Base-by-base conservation (phyloP, 2,113 vertebrate species). In the Coregonus clupeaformis region DNA sequence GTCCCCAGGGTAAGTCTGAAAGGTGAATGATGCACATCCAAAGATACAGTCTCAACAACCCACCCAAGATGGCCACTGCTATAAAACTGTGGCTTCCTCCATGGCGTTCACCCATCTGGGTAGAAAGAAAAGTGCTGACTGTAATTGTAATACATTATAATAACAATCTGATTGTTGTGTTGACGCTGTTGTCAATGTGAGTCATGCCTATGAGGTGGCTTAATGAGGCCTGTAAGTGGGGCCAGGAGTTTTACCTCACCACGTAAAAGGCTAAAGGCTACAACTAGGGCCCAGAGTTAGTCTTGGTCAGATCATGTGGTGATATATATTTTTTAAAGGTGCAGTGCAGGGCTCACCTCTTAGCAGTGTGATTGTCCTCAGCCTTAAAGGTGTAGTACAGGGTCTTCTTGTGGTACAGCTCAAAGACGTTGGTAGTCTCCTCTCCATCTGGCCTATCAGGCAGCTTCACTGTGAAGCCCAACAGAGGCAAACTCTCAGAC, bases 401-500 rank as follows among this genome's bases (percentile, higher is more conserved):
- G 7, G 94, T 97, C 84, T 96, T 96, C 93, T 98, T 98, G 91
- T 99, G 97, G 90, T 97, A 98, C 74, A 99, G 96, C 85, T 97
- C 96, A 80, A 99, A 98, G 80, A 96, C 81, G 2, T 88, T 92
- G 63, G 91, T 77, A 14, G 91, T 88, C 45, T 95, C 93, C 0
- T 68, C 93, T 74, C 92, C 91, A 27, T 93, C 93, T 2, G 91
- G 93, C 77, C 89, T 94, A 72, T 96, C 95, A 5, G 95, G 92
- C 18, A 89, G 88, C 83, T 89, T 92, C 69, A 99, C 93, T 36
- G 96, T 98, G 91, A 99, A 99, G 65, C 98, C 98, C 89, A 98
- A 83, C 80, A 99, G 92, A 84, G 98, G 97, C 81, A 99, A 92
- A 83, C 92, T 98, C 89, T 99, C 98, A 71, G 94, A 92, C 24